Evolutionary conservation across 1,140 invertebrate genomes (phyloP).

Genomic region (Sogatella furcifera): DNA sequence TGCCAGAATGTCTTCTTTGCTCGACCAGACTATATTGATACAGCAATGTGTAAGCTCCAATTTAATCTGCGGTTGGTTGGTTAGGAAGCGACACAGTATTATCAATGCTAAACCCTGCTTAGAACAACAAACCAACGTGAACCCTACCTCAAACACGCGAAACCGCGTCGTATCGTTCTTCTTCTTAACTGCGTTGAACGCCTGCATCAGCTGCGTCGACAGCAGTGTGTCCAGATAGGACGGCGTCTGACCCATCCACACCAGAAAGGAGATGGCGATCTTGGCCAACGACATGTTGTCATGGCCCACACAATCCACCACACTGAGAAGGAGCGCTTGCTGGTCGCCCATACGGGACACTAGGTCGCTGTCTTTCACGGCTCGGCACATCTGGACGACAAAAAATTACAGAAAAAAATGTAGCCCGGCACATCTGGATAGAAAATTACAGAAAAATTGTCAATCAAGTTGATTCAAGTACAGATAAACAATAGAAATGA

Average conservation of each 20-base stretch:
- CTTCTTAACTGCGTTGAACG: conserved; percentile 38
- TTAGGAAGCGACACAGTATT: too few species aligned
- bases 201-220: conserved; percentile 36
- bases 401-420: neutral
- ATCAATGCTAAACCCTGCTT: too few species aligned
- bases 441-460: too few species aligned
- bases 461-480: too few species aligned
- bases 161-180: conserved; percentile 42
- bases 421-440: too few species aligned
- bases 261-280: conserved; percentile 43
- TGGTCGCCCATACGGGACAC: conserved; percentile 37
- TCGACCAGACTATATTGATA: too few species aligned
- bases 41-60: too few species aligned
- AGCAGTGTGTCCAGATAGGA: conserved; percentile 36
- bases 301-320: conserved; percentile 44
- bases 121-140: too few species aligned
- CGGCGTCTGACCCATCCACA: conserved; percentile 34
- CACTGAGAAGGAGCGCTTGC: conserved; percentile 38
- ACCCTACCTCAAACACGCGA: conserved; percentile 47
- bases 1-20: too few species aligned
- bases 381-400: conserved; percentile 12
- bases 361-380: conserved; percentile 12
- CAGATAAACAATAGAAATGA: too few species aligned
- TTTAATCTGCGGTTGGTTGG: too few species aligned
- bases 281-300: conserved; percentile 46